These are phyloP conservation scores for Macrosoma leucophasiata DNA, from an alignment of 2,888 invertebrate genomes.

Conservation along the genomic window DNA sequence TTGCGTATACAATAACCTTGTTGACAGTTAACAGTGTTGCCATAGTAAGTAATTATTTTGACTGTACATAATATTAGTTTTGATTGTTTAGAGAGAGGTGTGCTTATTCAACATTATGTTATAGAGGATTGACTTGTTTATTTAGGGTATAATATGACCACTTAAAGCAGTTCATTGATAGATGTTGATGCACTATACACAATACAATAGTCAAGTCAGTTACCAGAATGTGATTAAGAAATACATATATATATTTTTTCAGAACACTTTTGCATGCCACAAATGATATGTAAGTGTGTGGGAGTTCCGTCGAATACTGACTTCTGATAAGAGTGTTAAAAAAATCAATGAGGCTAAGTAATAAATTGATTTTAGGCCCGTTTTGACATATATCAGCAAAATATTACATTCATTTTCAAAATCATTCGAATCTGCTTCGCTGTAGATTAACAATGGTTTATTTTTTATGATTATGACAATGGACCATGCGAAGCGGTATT, in stretches of 20 bases:
- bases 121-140: constrained; percentile 31
- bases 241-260: constrained; percentile 65
- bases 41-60: constrained; percentile 69
- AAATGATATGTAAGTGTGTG: constrained; percentile 27
- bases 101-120: constrained; percentile 50
- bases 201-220: constrained; percentile 66
- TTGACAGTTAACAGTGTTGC: constrained; percentile 72
- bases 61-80: constrained; percentile 72
- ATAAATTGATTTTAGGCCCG: constrained; percentile 14
- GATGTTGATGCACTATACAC: constrained; percentile 48
- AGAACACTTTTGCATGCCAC: constrained; percentile 41
- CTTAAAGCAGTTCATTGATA: constrained; percentile 29
- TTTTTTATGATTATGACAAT: constrained; percentile 9
- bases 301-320: constrained; percentile 18
- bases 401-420: too few relatives aligned
- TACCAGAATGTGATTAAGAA: constrained; percentile 64
- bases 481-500: too few relatives aligned
- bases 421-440: too few relatives aligned
- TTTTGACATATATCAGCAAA: constrained; percentile 13
- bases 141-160: constrained; percentile 28
- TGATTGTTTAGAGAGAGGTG: constrained; percentile 58
- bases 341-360: constrained; percentile 32
- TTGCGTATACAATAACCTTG: constrained; percentile 59
- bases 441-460: too few relatives aligned
- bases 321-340: too few relatives aligned